These are phyloP conservation scores for Merodon equestris DNA, from an alignment of 2,888 invertebrate genomes.

Conservation along the genomic window DNA sequence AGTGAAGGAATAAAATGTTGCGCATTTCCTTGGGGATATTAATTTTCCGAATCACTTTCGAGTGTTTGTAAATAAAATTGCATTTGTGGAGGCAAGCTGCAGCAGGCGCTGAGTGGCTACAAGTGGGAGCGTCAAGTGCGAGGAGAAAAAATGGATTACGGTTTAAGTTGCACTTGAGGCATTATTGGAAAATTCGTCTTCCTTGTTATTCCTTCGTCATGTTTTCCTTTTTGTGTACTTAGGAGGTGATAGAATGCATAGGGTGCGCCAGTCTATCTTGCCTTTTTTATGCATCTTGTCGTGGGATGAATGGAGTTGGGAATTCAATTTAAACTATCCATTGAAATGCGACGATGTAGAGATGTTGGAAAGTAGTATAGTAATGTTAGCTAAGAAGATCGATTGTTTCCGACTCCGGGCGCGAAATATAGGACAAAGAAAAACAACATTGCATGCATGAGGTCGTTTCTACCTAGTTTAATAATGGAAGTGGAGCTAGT, in stretches of 20 bases:
- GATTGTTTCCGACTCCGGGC: too few species aligned
- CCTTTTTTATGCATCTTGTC: too few species aligned
- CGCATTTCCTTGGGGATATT: slow-evolving; percentile 68
- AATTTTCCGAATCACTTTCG: slow-evolving; percentile 68
- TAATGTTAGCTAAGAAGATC: too few species aligned
- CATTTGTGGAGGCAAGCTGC: slow-evolving; percentile 12
- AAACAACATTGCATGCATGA: too few species aligned
- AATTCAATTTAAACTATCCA: slow-evolving; percentile 46
- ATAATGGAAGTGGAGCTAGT: too few species aligned
- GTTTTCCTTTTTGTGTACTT: slow-evolving; percentile 18
- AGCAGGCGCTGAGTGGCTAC: not conserved
- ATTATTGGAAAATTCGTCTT: slow-evolving; percentile 48
- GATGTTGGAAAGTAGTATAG: not conserved
- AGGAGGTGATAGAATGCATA: slow-evolving; percentile 32
- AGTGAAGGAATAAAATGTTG: slow-evolving; percentile 29
- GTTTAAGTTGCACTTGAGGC: slow-evolving; percentile 58
- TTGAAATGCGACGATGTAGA: not conserved
- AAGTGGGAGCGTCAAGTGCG: slow-evolving; percentile 7
- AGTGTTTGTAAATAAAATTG: slow-evolving; percentile 67
- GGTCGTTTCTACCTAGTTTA: too few species aligned
- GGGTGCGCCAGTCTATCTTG: slow-evolving; percentile 16
- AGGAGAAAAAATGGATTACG: slow-evolving; percentile 46
- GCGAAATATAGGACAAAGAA: too few species aligned
- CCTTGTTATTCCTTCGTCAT: not conserved
- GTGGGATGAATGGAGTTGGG: slow-evolving; percentile 22